Evolutionary conservation across 2,113 vertebrate species (phyloP), one percentile per base, ranked within the genome.

Genomic region (Larimichthys crocea): DNA sequence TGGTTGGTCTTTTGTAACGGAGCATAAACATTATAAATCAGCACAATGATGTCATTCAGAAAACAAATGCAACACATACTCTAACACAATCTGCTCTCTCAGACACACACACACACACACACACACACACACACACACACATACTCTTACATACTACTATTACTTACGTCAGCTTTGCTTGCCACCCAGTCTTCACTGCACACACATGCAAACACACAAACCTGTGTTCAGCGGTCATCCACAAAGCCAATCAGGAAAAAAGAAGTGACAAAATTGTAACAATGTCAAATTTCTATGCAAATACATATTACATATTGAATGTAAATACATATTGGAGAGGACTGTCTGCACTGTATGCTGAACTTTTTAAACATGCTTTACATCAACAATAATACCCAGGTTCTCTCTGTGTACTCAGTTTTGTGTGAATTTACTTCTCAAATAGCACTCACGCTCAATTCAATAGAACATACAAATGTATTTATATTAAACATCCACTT

Each of bases 191-290:
- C 26, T 16, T 35, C 8, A 60, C 16, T 35, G 59, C 50, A 62
- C 49, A 56, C 26, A 59, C 63, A 73, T 57, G 46, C 52, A 67
- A 29, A 70, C 55, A 31, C 64, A 83, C 24, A 64, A 50, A 70
- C 64, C 19, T 63, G 35, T 22, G 20, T 22, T 61, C 8, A 11
- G 29, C 29, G 20, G 59, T 35, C 2, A 19, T 40, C 60, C 31
- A 12, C 31, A 11, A 12, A 61, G 19, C 17, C 31, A 35, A 12
- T 40, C 60, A 40, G 19, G 4, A 62, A 40, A 6, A 19, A 26
- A 26, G 24, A 26, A 26, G 24, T 31, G 57, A 60, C 26, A 31
- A 19, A 60, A 61, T 31, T 26, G 26, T 19, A 29, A 60, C 12
- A 10, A 19, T 60, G 26, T 60, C 26, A 31, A 60, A 60, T 60